Evolutionary conservation across 2,113 vertebrate genomes (phyloP).

Genomic region (Perognathus longimembris): DNA sequence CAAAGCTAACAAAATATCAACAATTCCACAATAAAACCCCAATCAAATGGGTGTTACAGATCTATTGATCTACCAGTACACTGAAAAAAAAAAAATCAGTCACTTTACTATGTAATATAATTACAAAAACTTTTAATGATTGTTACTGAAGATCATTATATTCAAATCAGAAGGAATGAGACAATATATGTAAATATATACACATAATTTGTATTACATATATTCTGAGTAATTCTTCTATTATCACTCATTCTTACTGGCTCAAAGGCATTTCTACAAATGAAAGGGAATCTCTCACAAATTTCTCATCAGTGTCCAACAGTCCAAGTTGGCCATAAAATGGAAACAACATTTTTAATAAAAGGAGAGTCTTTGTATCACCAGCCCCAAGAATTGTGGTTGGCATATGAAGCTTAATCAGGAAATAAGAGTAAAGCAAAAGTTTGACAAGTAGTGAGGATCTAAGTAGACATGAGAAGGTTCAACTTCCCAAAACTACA

Average conservation of each 20-base stretch:
- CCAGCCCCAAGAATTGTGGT: not conserved
- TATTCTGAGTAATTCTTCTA: not conserved
- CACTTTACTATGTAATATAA: not conserved
- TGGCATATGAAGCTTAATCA: not conserved
- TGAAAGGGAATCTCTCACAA: conserved; percentile 42
- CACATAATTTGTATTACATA: not conserved
- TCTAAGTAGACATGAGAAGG: not conserved
- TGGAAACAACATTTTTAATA: conserved; percentile 9
- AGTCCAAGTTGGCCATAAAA: not conserved
- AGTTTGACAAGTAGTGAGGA: not conserved
- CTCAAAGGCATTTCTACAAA: conserved; percentile 49
- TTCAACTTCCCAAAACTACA: conserved; percentile 27
- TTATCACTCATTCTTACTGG: conserved; percentile 22
- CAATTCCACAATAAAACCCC: too few species aligned
- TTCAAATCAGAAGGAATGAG: conserved; percentile 45
- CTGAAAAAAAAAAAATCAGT: not conserved
- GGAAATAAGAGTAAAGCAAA: conserved; percentile 19
- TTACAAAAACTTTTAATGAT: conserved; percentile 3
- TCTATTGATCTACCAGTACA: not conserved
- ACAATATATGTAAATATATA: conserved; percentile 4
- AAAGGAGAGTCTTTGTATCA: not conserved
- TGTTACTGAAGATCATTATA: conserved; percentile 29
- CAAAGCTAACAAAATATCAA: not conserved
- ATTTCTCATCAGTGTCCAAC: not conserved
- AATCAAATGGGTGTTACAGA: not conserved